Conservation (phyloP, 2,888 invertebrate genomes). For the Trichogramma dendrolimi region DNA sequence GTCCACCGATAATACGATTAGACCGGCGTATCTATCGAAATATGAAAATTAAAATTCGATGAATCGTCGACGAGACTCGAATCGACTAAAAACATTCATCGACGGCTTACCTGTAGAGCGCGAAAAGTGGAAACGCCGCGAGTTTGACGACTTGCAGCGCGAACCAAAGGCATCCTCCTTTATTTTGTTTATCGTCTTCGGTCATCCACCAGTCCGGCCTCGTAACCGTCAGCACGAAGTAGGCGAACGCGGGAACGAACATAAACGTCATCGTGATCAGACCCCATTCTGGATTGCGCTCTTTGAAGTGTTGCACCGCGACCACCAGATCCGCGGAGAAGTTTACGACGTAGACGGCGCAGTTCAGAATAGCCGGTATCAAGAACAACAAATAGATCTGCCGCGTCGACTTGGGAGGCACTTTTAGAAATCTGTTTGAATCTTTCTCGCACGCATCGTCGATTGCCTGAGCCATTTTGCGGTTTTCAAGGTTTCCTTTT, state of each 20-base stretch:
- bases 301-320: conserved; percentile 61
- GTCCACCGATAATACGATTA: conserved; percentile 74
- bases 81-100: neutral
- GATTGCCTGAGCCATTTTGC: conserved; percentile 36
- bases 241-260: conserved; percentile 47
- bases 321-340: conserved; percentile 67
- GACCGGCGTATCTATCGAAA: conserved; percentile 62
- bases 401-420: conserved; percentile 50
- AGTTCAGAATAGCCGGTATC: conserved; percentile 58
- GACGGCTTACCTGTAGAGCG: conserved; percentile 43
- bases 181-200: conserved; percentile 43
- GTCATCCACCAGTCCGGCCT: conserved; percentile 51
- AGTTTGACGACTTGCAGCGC: conserved; percentile 43
- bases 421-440: conserved; percentile 38
- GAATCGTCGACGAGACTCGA: neutral
- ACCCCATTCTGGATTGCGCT: conserved; percentile 58
- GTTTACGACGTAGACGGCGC: conserved; percentile 63
- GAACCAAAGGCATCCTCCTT: conserved; percentile 43
- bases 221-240: conserved; percentile 48
- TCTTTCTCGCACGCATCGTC: conserved; percentile 37
- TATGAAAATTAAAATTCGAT: conserved; percentile 1
- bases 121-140: conserved; percentile 45
- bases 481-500: neutral
- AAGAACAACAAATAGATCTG: conserved; percentile 56
- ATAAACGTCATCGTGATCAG: conserved; percentile 43